Base-by-base conservation (phyloP, 2,888 invertebrate genomes). In the Lottia gigantea region DNA sequence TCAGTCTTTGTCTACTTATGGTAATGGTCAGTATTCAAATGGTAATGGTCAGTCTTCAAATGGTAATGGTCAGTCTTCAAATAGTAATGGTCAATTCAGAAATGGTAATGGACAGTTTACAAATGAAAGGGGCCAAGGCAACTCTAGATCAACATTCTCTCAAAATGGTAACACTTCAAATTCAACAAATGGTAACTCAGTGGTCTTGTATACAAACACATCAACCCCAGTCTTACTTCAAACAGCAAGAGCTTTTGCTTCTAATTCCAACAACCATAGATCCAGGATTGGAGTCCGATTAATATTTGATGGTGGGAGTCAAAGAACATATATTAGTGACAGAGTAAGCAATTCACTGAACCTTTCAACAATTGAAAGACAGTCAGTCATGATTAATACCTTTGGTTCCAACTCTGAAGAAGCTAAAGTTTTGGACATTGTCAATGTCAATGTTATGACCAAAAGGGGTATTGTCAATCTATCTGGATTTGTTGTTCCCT, bases 381-480 rank as follows among this genome's bases (percentile, higher is more conserved):
- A 55, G 55, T 55, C 55, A 55, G 55, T 55, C 19, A 19, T 55
- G 55, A 55, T 55, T 23, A 55, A 55, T 19, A 55, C 55, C 55
- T 55, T 55, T 19, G 55, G 55, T n/a, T 55, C 19, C 23, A 55
- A 55, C 8, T 55, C 55, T 19, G 55, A 55, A 55, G 19, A 11
- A 55, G 23, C 55, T 55, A n/a, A 55, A 55, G 55, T 19, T 23
- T 19, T 55, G 12, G 55, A 55, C n/a, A 23, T 23, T 55, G 55
- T 19, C 2, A 23, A 55, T 2, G 55, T 55, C n/a, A 11, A 23
- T 55, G 19, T 55, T 19, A 23, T 23, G 23, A 55, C 19, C 23
- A n/a, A 55, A 55, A 23, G 23, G 6, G 55, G 55, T 19, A 55
- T 14, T 55, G 23, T 55, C 55, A 55, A 19, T n/a, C 19, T 55